Base-by-base conservation (phyloP, 2,888 invertebrate genomes). In the Chrysina gloriosa region DNA sequence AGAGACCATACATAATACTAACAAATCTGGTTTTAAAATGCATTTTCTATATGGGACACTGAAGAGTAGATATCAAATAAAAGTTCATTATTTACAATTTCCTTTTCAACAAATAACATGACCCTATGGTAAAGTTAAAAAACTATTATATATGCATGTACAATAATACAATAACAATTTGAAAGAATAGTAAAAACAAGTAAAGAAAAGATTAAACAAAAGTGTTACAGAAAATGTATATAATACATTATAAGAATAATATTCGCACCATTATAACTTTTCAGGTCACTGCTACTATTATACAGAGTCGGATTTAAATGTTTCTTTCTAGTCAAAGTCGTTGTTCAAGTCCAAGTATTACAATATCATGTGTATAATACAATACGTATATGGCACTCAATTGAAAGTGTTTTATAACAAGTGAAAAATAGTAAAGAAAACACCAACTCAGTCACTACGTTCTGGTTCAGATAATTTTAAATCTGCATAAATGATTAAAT, bases 1-100 rank as follows among this genome's bases (percentile, higher is more conserved):
- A 58, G 65, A 66, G 58, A 66, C 66, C 66, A 66, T 58, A 66
- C 56, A 48, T 36, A 64, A 48, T 64, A 50, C 48, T 64, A 64
- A 50, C 50, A 64, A 34, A 64, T 50, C 25, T 34, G 23, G 50
- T 34, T 21, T 52, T 47, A 64, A 64, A 64, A 64, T 64, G 64
- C 64, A 64, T 19, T 39, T 48, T 47, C 58, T 29, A 47, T 31
- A 31, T 63, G 45, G n/a, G n/a, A n/a, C 63, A 6, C 34, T 56
- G 34, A 29, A 63, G 61, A 61, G 27, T 42, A 52, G 9, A 50
- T 54, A 54, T 19, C 34, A 64, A 64, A 50, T 23, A 50, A 64
- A 23, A 6, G 29, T 63, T 29, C 27, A 31, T 19, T 21, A 14
- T 23, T 19, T 50, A 50, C 50, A 42, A 29, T 21, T 63, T 29